Percentiles rank a stretch among this genome's conserved stretches.
Evolutionary conservation across 2,113 vertebrate species (phyloP).

Genomic region (Microtus pennsylvanicus): DNA sequence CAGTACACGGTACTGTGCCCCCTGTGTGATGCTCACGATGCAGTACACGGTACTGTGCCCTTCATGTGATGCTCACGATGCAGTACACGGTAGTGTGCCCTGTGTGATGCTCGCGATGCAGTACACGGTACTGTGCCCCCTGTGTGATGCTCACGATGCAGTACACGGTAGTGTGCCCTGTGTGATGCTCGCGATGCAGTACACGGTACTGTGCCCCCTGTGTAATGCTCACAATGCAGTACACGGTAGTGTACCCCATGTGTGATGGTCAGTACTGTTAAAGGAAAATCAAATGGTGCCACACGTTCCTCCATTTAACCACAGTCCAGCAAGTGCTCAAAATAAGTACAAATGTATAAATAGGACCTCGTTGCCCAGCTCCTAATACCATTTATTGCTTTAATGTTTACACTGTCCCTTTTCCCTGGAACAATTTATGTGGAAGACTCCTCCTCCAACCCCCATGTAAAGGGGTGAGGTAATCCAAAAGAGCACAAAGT

Average conservation of each 20-base stretch:
- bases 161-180: too few relatives aligned
- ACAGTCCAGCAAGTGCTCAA: not conserved
- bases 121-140: not conserved
- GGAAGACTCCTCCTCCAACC: not conserved
- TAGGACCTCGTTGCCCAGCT: not conserved
- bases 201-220: not conserved
- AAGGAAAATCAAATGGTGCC: not conserved
- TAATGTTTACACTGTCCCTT: not conserved
- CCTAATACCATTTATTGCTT: not conserved
- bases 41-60: too few relatives aligned
- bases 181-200: too few relatives aligned
- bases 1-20: not conserved
- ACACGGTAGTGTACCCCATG: not conserved
- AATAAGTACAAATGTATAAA: not conserved
- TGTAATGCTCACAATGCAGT: too few relatives aligned
- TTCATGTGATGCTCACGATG: too few relatives aligned
- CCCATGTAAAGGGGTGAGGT: not conserved
- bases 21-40: not conserved
- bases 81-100: too few relatives aligned
- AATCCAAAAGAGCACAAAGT: not conserved
- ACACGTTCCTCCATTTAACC: not conserved
- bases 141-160: not conserved
- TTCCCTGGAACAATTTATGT: not conserved
- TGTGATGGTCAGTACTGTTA: not conserved
- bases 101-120: too few relatives aligned